phyloP scores from a whole-genome alignment of 2,113 vertebrate genomes.

The Petroica traversi region DNA sequence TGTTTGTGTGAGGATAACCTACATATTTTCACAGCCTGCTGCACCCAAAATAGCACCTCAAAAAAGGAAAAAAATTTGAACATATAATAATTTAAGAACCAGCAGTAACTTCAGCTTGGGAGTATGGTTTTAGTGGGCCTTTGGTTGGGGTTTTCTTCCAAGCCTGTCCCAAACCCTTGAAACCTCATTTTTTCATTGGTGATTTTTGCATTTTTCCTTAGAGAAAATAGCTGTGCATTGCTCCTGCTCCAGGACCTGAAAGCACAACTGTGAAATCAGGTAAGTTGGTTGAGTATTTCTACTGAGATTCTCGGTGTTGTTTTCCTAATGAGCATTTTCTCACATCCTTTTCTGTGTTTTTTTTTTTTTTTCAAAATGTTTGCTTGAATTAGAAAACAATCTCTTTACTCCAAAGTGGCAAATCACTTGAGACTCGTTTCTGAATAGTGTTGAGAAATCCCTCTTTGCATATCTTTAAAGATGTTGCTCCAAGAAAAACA shows the following conservation, averaged over 20 bases:
- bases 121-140: neutral
- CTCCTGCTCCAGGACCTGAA: neutral
- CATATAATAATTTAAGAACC: neutral
- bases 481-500: constrained; percentile 29
- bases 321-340: constrained; percentile 30
- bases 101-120: neutral
- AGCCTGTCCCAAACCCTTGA: neutral
- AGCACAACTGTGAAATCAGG: neutral
- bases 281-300: neutral
- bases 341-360: neutral
- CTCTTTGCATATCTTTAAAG: constrained; percentile 36
- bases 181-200: neutral
- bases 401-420: neutral
- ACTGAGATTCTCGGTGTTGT: neutral
- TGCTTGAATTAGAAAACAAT: constrained; percentile 22
- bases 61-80: fast-evolving
- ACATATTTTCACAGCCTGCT: neutral
- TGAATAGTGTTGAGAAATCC: constrained; percentile 37
- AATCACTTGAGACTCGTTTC: constrained; percentile 23
- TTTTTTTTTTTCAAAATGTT: neutral
- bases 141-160: neutral
- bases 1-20: neutral
- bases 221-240: neutral
- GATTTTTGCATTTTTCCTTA: neutral
- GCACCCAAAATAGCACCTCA: neutral